Conservation (phyloP, 2,113 vertebrate species). For the Promerops cafer region DNA sequence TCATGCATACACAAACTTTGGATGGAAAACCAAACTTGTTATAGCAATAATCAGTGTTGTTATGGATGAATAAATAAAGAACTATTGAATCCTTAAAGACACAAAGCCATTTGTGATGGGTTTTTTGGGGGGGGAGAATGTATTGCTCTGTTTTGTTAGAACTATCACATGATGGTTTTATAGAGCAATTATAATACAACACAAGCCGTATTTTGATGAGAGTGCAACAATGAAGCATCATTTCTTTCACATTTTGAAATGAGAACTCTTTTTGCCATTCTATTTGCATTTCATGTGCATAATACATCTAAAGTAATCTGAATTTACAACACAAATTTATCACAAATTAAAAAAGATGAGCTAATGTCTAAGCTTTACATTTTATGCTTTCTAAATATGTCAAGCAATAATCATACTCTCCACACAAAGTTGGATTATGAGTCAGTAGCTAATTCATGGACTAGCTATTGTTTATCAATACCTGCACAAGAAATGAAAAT, state of each 20-base stretch:
- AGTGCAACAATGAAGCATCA: neutral
- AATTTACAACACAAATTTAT: neutral
- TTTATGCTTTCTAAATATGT: neutral
- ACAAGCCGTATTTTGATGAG: neutral
- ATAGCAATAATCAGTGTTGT: neutral
- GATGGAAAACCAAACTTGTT: neutral
- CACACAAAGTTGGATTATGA: neutral
- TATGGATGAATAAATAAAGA: neutral
- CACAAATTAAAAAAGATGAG: neutral
- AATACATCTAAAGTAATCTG: neutral
- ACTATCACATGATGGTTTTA: neutral
- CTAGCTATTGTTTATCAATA: neutral
- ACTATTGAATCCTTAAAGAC: neutral
- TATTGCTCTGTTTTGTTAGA: neutral
- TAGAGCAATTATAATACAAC: neutral
- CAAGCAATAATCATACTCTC: neutral
- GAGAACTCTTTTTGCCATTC: neutral
- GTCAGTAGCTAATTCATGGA: neutral
- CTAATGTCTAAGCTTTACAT: neutral
- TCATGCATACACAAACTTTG: neutral
- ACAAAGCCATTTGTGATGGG: neutral
- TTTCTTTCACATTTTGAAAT: neutral
- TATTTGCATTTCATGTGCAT: neutral
- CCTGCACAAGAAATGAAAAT: neutral
- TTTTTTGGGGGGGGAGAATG: neutral